These are phyloP conservation scores for Eristalinus sepulchralis DNA, from an alignment of 2,888 invertebrate genomes.

Conservation along the genomic window DNA sequence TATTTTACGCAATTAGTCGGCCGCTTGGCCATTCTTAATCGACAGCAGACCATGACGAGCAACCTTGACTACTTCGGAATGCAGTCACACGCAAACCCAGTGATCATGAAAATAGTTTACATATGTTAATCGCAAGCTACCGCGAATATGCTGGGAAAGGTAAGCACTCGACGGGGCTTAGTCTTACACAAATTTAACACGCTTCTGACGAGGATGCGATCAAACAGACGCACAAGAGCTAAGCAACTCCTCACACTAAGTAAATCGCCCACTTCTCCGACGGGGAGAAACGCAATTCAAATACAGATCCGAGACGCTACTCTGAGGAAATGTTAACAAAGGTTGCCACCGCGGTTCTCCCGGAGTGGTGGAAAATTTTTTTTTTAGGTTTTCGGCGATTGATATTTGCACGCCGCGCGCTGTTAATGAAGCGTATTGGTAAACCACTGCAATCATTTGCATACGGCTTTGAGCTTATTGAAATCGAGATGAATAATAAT, in stretches of 20 bases:
- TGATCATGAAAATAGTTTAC: background rate
- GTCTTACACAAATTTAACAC: background rate
- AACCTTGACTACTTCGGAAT: background rate
- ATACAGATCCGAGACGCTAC: background rate
- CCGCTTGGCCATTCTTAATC: background rate
- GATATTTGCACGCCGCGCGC: constrained; percentile 13
- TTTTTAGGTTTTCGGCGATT: background rate
- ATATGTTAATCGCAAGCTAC: background rate
- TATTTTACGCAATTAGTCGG: too few species aligned
- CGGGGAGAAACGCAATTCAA: background rate
- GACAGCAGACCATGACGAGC: background rate
- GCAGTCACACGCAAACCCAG: background rate
- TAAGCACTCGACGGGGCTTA: background rate
- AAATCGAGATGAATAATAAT: constrained; percentile 34
- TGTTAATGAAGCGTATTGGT: constrained; percentile 35
- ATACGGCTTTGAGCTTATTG: constrained; percentile 39
- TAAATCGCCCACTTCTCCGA: background rate
- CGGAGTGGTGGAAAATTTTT: background rate
- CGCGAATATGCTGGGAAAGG: background rate
- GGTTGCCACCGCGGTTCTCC: background rate
- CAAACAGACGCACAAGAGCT: background rate
- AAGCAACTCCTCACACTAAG: background rate
- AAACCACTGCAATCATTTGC: constrained; percentile 26
- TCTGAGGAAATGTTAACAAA: background rate
- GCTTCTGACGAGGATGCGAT: background rate